Percentiles rank a stretch among this genome's conserved stretches.
Evolutionary conservation across 2,888 invertebrate species (phyloP).

Genomic region (Pachymerium ferrugineum): DNA sequence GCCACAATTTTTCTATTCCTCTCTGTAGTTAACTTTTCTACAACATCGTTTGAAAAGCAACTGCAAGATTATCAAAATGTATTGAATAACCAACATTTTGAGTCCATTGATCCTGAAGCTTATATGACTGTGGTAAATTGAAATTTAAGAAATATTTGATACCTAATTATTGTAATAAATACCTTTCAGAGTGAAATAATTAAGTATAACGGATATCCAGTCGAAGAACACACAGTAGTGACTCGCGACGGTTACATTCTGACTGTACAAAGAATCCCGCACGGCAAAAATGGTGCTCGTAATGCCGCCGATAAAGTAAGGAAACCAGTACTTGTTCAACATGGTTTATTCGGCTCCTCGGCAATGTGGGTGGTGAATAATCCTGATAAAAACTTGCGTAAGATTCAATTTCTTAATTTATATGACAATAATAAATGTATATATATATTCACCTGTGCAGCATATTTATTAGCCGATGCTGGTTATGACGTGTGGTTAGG

Average conservation of each 20-base stretch:
- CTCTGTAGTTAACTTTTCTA: no score
- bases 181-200: constrained; percentile 4
- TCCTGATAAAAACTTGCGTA: background rate
- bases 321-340: background rate
- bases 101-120: background rate
- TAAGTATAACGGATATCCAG: background rate
- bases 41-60: no score
- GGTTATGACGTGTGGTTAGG: constrained; percentile 50
- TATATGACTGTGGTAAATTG: background rate
- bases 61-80: no score
- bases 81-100: background rate
- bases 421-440: no score
- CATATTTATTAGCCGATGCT: constrained; percentile 46
- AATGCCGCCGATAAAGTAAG: background rate
- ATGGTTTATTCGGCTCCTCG: background rate
- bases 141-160: background rate
- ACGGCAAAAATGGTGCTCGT: background rate
- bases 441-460: constrained; percentile 37
- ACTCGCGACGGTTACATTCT: background rate
- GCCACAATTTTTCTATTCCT: no score
- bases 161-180: background rate
- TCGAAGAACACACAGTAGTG: background rate
- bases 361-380: background rate
- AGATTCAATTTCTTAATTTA: no score
- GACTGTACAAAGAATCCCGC: background rate